A percentile compares a stretch with the other conserved stretches of the same genome.
Conservation (phyloP, 2,797 vertebrate species). For the Sphaeramia orbicularis region DNA sequence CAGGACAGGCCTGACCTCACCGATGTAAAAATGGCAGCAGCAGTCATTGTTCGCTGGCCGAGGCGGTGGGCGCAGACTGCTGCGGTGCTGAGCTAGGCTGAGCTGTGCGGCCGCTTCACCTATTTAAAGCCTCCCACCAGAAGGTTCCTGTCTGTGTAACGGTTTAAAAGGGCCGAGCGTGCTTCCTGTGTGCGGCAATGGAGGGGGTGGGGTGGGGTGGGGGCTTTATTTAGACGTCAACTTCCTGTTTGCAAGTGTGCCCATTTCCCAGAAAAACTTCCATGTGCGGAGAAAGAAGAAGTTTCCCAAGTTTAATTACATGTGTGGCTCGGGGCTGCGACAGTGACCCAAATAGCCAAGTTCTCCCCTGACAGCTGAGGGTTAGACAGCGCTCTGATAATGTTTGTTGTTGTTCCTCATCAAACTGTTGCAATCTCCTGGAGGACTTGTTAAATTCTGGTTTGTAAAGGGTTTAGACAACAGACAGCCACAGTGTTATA, state of each 20-base stretch:
- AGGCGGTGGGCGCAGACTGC: conserved; percentile 66
- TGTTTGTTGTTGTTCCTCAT: conserved; percentile 58
- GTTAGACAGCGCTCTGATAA: conserved; percentile 53
- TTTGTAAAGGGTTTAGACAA: conserved; percentile 12
- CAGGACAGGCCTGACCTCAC: conserved; percentile 79
- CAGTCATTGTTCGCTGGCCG: conserved; percentile 67
- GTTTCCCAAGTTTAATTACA: conserved; percentile 84
- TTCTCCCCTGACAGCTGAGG: conserved; percentile 41
- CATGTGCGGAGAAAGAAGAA: conserved; percentile 70
- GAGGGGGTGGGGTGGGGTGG: conserved; percentile 28
- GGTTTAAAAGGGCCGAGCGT: conserved; percentile 65
- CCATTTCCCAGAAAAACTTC: conserved; percentile 77
- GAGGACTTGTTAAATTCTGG: conserved; percentile 33
- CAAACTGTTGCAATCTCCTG: conserved; percentile 26
- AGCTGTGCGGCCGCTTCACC: conserved; percentile 50
- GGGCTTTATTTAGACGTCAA: conserved; percentile 82
- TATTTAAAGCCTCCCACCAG: conserved; percentile 73
- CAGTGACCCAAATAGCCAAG: conserved; percentile 77
- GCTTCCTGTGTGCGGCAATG: conserved; percentile 62
- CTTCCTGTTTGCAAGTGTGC: conserved; percentile 84
- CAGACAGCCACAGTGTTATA: not conserved
- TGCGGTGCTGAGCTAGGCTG: conserved; percentile 71
- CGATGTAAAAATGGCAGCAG: conserved; percentile 77
- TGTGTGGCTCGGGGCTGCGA: conserved; percentile 59
- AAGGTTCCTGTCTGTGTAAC: conserved; percentile 76